phyloP scores from a whole-genome alignment of 2,888 invertebrate species.

The Stenichneumon culpator region DNA sequence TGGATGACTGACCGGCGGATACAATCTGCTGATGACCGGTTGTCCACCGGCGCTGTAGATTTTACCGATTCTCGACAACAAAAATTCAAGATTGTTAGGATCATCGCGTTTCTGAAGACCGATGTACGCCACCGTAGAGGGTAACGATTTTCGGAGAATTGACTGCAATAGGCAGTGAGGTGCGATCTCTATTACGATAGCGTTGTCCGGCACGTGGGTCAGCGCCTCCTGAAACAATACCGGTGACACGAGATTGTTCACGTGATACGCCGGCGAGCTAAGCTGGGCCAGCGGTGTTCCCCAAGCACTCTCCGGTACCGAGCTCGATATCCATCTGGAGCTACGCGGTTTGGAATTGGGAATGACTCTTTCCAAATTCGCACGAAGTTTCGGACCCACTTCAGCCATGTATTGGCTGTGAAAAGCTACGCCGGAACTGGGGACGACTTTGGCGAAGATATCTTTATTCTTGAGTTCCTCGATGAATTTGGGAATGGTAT shows the following conservation, averaged over 20 bases:
- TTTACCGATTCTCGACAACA: slow-evolving; percentile 93
- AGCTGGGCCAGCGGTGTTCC: slow-evolving; percentile 90
- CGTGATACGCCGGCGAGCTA: slow-evolving; percentile 97
- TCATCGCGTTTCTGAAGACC: slow-evolving; percentile 95
- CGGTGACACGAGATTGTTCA: slow-evolving; percentile 97
- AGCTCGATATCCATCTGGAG: slow-evolving; percentile 96
- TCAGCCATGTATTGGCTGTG: slow-evolving; percentile 96
- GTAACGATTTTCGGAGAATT: slow-evolving; percentile 94
- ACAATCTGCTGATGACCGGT: slow-evolving; percentile 91
- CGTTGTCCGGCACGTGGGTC: slow-evolving; percentile 93
- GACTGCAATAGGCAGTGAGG: slow-evolving; percentile 98
- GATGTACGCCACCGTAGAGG: slow-evolving; percentile 91
- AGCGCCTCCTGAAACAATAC: slow-evolving; percentile 97
- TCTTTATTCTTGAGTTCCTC: slow-evolving; percentile 90
- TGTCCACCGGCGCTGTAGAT: slow-evolving; percentile 93
- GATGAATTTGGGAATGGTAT: slow-evolving; percentile 89
- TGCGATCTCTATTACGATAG: slow-evolving; percentile 96
- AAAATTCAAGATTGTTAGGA: slow-evolving; percentile 90
- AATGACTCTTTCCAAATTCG: slow-evolving; percentile 93
- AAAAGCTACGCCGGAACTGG: slow-evolving; percentile 95
- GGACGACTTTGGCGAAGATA: slow-evolving; percentile 94
- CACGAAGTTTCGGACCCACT: slow-evolving; percentile 93
- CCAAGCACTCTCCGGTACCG: slow-evolving; percentile 95
- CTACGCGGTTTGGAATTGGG: slow-evolving; percentile 92
- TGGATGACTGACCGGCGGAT: slow-evolving; percentile 92